Evolutionary conservation across 2,888 invertebrate genomes (phyloP).

Genomic region (Allophyes oxyacanthae): DNA sequence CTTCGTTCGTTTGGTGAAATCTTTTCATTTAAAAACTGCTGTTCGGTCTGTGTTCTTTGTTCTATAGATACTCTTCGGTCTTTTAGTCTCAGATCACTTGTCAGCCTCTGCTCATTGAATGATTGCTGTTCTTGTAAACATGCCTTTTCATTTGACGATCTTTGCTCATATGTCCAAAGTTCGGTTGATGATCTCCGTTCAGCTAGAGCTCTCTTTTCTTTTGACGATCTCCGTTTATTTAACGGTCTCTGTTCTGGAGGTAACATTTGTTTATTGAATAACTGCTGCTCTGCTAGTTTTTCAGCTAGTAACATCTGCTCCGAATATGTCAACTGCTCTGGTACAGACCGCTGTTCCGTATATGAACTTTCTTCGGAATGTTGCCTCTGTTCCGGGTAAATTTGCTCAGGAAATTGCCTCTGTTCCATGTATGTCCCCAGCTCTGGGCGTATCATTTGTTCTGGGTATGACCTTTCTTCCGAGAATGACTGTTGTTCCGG

Average conservation of each 20-base stretch:
- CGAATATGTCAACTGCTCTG: slow-evolving; percentile 24
- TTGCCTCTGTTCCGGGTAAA: slow-evolving; percentile 22
- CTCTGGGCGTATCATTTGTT: slow-evolving; percentile 25
- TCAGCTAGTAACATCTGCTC: slow-evolving; percentile 15
- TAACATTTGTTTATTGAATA: slow-evolving; percentile 31
- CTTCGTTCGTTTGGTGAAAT: slow-evolving; percentile 11
- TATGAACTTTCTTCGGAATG: slow-evolving; percentile 15
- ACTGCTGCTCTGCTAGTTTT: slow-evolving; percentile 20
- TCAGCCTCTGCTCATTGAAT: slow-evolving; percentile 9
- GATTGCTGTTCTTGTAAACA: slow-evolving; percentile 23
- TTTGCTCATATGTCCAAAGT: slow-evolving; percentile 33
- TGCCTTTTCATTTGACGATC: slow-evolving; percentile 21
- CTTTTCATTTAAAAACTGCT: slow-evolving; percentile 15
- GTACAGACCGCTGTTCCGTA: slow-evolving; percentile 14
- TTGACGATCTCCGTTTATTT: slow-evolving; percentile 27
- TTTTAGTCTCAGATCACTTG: slow-evolving; percentile 18
- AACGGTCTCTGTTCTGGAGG: slow-evolving; percentile 29
- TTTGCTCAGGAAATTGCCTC: slow-evolving; percentile 13
- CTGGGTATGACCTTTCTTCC: slow-evolving; percentile 22
- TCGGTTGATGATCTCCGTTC: slow-evolving; percentile 37
- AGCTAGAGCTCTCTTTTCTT: slow-evolving; percentile 31
- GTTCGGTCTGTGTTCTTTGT: slow-evolving; percentile 15
- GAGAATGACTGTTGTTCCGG: slow-evolving; percentile 14
- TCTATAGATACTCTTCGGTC: slow-evolving; percentile 14
- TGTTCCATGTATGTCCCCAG: slow-evolving; percentile 15